Evolutionary conservation across 2,797 vertebrate species (phyloP).

Genomic region (Delichon dasypus): DNA sequence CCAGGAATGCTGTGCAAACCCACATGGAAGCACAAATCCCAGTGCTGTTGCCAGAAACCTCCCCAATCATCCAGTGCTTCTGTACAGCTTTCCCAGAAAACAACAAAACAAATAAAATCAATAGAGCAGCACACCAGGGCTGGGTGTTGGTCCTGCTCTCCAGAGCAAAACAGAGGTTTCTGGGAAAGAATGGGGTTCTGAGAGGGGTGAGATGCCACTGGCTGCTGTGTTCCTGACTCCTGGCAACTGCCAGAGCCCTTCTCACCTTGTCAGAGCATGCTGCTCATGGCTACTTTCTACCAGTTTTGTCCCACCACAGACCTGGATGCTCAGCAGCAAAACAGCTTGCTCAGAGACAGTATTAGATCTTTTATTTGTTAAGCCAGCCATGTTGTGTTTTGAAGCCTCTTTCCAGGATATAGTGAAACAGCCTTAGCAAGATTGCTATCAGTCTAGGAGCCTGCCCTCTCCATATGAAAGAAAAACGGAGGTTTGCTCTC

Average conservation of each 20-base stretch:
- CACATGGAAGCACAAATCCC: neutral
- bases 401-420: neutral
- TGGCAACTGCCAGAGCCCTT: neutral
- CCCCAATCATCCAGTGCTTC: neutral
- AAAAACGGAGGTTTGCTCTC: accelerated
- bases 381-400: neutral
- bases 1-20: neutral
- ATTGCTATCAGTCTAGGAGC: accelerated
- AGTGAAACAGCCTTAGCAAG: neutral
- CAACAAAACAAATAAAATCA: neutral
- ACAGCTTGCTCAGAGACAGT: neutral
- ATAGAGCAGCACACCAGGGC: neutral
- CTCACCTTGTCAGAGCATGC: neutral
- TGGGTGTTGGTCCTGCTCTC: neutral
- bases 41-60: neutral
- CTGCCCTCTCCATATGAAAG: neutral
- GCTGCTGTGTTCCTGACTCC: neutral
- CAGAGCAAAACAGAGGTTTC: accelerated
- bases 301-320: neutral
- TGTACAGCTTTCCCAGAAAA: neutral
- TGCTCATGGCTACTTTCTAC: neutral
- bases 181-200: neutral
- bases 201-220: accelerated
- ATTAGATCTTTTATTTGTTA: accelerated
- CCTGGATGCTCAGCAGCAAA: neutral